These are phyloP conservation scores for Scylla paramamosain DNA, from an alignment of 1,140 invertebrate species.

Conservation along the genomic window DNA sequence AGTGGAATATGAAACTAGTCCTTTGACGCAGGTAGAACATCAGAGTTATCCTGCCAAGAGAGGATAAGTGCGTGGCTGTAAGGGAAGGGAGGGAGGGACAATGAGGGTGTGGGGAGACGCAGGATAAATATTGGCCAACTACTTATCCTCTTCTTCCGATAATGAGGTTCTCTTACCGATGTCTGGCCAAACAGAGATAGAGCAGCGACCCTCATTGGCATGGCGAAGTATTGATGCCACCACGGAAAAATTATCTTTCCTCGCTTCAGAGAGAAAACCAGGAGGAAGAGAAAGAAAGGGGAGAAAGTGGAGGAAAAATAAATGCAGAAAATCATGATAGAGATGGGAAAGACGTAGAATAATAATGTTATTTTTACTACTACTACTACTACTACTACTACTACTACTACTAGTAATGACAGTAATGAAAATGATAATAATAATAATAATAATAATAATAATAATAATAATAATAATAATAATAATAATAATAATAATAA, in stretches of 20 bases:
- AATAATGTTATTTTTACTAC: too few relatives aligned
- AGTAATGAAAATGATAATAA: too few relatives aligned
- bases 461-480: too few relatives aligned
- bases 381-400: too few relatives aligned
- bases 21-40: neutral
- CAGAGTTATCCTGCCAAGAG: neutral
- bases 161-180: conserved; percentile 21
- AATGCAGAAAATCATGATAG: neutral
- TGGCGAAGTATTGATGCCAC: neutral
- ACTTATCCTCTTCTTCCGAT: conserved; percentile 1
- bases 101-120: neutral
- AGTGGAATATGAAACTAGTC: too few relatives aligned
- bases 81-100: neutral
- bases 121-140: conserved; percentile 14
- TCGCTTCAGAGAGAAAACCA: neutral
- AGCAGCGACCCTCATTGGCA: neutral
- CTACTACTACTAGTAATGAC: too few relatives aligned
- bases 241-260: conserved; percentile 2
- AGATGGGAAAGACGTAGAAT: neutral
- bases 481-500: too few relatives aligned
- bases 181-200: conserved; percentile 20
- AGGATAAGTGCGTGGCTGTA: neutral
- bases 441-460: too few relatives aligned
- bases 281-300: neutral
- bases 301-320: neutral